These are phyloP conservation scores for Phoenoteleia sp. DNA, from an alignment of 2,888 invertebrate species.

Conservation along the genomic window DNA sequence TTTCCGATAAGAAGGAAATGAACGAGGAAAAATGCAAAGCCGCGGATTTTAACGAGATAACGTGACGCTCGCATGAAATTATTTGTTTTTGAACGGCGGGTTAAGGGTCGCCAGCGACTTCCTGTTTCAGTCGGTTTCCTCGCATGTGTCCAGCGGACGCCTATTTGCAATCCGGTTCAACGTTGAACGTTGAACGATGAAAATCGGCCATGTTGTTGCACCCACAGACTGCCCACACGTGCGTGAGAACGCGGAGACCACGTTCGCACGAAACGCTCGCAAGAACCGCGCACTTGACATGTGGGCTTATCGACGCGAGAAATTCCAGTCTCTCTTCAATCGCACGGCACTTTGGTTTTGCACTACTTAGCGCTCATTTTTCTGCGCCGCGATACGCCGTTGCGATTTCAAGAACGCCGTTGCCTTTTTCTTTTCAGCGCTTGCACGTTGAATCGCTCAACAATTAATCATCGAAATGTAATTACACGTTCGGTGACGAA, in stretches of 20 bases:
- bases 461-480: conserved; percentile 23
- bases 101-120: conserved; percentile 53
- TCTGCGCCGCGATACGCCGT: conserved; percentile 43
- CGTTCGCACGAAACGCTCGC: conserved; percentile 64
- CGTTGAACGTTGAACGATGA: conserved; percentile 80
- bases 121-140: conserved; percentile 56
- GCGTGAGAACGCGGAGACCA: conserved; percentile 65
- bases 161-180: conserved; percentile 76
- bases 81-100: conserved; percentile 22
- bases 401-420: conserved; percentile 42
- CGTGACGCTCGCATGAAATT: conserved; percentile 23
- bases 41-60: conserved; percentile 6
- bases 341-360: conserved; percentile 62
- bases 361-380: conserved; percentile 69
- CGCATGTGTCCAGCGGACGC: conserved; percentile 70
- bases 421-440: conserved; percentile 30
- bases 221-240: conserved; percentile 81
- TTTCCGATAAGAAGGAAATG: not conserved
- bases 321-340: conserved; percentile 72
- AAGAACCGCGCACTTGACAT: conserved; percentile 73
- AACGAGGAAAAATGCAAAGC: conserved; percentile 1
- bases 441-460: conserved; percentile 12
- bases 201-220: conserved; percentile 81
- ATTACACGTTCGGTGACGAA: not conserved
- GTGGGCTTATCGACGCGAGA: conserved; percentile 72